phyloP scores from a whole-genome alignment of 2,113 vertebrate genomes.

The Dicentrarchus labrax region DNA sequence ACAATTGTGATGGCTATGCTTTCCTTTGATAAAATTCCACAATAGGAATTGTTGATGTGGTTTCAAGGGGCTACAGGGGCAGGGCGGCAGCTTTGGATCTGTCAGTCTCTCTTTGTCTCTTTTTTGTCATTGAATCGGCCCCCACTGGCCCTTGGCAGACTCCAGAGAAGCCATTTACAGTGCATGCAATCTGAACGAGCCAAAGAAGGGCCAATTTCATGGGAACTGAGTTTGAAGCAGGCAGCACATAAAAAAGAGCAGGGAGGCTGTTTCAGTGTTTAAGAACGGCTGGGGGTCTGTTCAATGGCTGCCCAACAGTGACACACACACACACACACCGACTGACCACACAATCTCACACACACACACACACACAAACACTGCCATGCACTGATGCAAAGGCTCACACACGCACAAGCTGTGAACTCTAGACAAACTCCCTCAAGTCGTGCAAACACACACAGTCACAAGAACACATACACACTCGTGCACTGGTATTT shows the following conservation, averaged over 20 bases:
- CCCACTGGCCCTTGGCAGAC: slow-evolving; percentile 62
- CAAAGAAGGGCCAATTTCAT: slow-evolving; percentile 75
- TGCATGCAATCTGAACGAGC: slow-evolving; percentile 44
- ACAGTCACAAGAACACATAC: neutral
- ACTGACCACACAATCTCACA: slow-evolving; percentile 23
- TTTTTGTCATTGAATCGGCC: slow-evolving; percentile 56
- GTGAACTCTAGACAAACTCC: slow-evolving; percentile 23
- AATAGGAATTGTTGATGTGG: slow-evolving; percentile 9
- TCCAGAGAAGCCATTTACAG: slow-evolving; percentile 68
- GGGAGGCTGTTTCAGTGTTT: slow-evolving; percentile 52
- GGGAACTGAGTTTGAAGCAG: slow-evolving; percentile 76
- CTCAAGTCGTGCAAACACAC: slow-evolving; percentile 8
- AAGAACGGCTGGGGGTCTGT: slow-evolving; percentile 42
- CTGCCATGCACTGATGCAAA: slow-evolving; percentile 9
- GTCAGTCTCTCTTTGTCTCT: slow-evolving; percentile 65
- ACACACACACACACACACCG: slow-evolving; percentile 15
- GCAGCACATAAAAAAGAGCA: slow-evolving; percentile 44
- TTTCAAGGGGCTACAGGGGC: slow-evolving; percentile 16
- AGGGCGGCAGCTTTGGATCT: slow-evolving; percentile 48
- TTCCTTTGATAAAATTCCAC: neutral
- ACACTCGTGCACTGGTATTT: slow-evolving; percentile 27
- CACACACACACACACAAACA: slow-evolving; percentile 18
- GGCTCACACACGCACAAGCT: slow-evolving; percentile 18
- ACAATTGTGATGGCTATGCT: neutral
- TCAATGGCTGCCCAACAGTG: slow-evolving; percentile 36